Percentiles rank a stretch among this genome's conserved stretches.
phyloP scores from a whole-genome alignment of 2,888 invertebrate genomes.

The Parnassius glacialis region DNA sequence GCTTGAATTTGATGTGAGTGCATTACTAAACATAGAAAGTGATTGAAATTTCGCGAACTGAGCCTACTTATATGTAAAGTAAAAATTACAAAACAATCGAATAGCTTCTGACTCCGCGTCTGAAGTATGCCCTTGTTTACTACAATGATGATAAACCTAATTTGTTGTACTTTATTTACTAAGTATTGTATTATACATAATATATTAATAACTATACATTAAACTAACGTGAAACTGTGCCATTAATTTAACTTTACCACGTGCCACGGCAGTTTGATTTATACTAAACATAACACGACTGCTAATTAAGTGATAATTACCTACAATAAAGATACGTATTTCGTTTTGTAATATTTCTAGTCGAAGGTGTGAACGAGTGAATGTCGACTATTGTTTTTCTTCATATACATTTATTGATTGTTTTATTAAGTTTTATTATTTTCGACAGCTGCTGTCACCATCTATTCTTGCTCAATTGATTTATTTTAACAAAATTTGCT shows the following conservation, averaged over 20 bases:
- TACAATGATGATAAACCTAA: conserved; percentile 45
- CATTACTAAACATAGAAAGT: conserved; percentile 41
- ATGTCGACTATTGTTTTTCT: conserved; percentile 60
- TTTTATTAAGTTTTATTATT: conserved; percentile 42
- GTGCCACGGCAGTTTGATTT: conserved; percentile 73
- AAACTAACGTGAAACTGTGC: conserved; percentile 81
- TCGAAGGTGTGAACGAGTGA: conserved; percentile 67
- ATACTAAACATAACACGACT: conserved; percentile 74
- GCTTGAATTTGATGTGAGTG: conserved; percentile 44
- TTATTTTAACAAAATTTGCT: conserved; percentile 77
- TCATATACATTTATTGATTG: conserved; percentile 41
- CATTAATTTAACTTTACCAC: conserved; percentile 78
- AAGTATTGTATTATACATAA: conserved; percentile 49
- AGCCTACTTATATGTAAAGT: conserved; percentile 47
- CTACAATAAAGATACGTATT: conserved; percentile 49
- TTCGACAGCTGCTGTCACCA: conserved; percentile 67
- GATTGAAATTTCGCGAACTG: conserved; percentile 44
- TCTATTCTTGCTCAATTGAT: conserved; percentile 74
- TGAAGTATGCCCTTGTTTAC: conserved; percentile 17
- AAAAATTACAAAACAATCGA: conserved; percentile 18
- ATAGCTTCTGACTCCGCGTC: conserved; percentile 6
- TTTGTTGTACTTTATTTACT: conserved; percentile 50
- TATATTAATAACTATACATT: conserved; percentile 62
- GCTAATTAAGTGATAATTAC: conserved; percentile 75
- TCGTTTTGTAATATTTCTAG: conserved; percentile 73